Evolutionary conservation across 2,113 vertebrate species (phyloP).

Genomic region (Fukomys damarensis): DNA sequence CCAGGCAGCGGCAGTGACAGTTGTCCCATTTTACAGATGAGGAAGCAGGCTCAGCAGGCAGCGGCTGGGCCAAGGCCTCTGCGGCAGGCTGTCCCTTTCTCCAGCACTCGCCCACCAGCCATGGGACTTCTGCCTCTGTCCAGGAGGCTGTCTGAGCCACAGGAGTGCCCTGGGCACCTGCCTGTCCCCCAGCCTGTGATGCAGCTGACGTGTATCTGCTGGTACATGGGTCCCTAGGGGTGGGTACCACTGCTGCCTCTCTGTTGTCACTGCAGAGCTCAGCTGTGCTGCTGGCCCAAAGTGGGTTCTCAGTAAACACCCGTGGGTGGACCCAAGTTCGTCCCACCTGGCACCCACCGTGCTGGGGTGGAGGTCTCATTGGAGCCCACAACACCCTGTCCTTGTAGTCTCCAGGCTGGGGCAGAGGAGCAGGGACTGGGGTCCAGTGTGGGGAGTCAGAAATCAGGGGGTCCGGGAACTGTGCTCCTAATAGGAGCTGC

Average conservation of each 20-base stretch:
- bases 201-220: neutral
- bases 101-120: neutral
- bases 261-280: neutral
- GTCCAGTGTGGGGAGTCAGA: neutral
- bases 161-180: neutral
- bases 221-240: neutral
- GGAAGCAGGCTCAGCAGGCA: neutral
- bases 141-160: neutral
- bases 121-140: neutral
- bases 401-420: neutral
- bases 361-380: neutral
- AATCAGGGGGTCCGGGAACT: accelerated
- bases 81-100: accelerated
- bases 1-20: neutral
- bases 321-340: accelerated
- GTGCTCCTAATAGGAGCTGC: accelerated
- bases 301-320: neutral
- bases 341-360: accelerated
- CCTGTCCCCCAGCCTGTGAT: neutral
- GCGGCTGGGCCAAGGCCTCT: too few species aligned
- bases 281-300: accelerated
- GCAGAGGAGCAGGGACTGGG: neutral
- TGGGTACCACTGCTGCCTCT: neutral
- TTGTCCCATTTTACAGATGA: neutral
- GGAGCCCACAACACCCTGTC: neutral